Base-by-base conservation (phyloP, 2,113 vertebrate species). In the Onychostoma macrolepis region DNA sequence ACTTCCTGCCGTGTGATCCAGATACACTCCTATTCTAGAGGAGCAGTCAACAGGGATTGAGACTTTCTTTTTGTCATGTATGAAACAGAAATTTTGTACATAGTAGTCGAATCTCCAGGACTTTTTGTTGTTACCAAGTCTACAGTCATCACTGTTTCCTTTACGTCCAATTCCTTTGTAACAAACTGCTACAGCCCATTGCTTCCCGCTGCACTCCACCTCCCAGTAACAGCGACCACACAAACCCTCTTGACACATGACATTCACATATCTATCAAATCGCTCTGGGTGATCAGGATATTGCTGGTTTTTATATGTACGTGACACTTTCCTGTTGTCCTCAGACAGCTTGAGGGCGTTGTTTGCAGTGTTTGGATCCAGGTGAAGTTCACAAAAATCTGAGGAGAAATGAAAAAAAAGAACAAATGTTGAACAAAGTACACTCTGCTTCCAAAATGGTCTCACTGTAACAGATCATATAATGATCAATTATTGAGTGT, bases 21-120 rank as follows among this genome's bases (percentile, higher is more conserved):
- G 48, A 50, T 50, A 93, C 72, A 96, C 19, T 0, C 96, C 96
- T 63, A 97, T 90, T 38, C 90, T 91, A 72, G 36, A 83, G 8
- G 89, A 50, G 48, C 48, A 17, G 48, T 1, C 93, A 2, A 48
- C 15, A 81, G 10, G 24, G 82, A 96, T 90, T 24, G 43, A 21
- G 17, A 77, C 19, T 33, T 3, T 4, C 19, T 4, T n/a, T 26
- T 71, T 80, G 0, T 93, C 58, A 83, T 97, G 95, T 93, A 93
- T 93, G 80, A 94, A 95, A 90, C 93, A 89, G 76, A 91, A 92
- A 1, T 91, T 93, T 1, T 93, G 88, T 3, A 95, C 94, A 0
- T 94, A 94, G 85, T 88, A 12, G 58, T 94, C 89, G 93, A 96
- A 0, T 90, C 92, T 75, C 87, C 82, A 88, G 53, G 87, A 85